Base-by-base conservation (phyloP, 35 echinoderm and acorn worm genomes). In the Acanthaster planci region DNA sequence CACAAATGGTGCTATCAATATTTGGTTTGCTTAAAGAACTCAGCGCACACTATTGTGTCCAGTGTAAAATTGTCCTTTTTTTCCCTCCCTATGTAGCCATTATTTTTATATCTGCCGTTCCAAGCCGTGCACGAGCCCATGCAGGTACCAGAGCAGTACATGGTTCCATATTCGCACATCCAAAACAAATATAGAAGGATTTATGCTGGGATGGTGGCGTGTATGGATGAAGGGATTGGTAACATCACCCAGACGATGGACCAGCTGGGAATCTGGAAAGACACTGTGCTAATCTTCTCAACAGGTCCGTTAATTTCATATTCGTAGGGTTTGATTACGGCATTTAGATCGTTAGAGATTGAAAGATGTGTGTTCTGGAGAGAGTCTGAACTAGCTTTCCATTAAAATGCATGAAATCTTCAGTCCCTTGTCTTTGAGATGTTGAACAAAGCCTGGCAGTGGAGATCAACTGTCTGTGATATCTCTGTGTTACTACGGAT, bases 231-330 rank as follows among this genome's bases (percentile, higher is more conserved):
- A 47, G 89, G 36, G 4, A 39, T 87, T 0, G 89, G 82, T 26
- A 91, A 78, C 76, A 29, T 87, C 67, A 78, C 84, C 14, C 67
- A 38, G 52, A 56, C 76, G 14, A 38, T 87, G 37, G 51, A 16
- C 36, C 17, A 87, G 2, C 31, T 76, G 7, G 53, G 57, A 5
- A 16, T 91, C 44, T 91, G 54, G 67, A 80, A 91, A 38, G 79
- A 97, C 60, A 97, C 93, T 23, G 37, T 97, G 23, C 38, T 97
- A 6, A 82, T 97, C n/a, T 97, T 97, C 59, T 92, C 90, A 7
- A 89, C 90, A 56, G 93, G 93, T 91, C 37, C 67, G 72, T 93
- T 1, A 29, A 68, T 6, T 5, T 5, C 4, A 17, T 29, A 4
- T 26, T 68, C 34, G 3, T 26, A 8, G 34, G 8, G 60, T 5